Conservation (phyloP, 1,140 invertebrate genomes). For the Teleogryllus occipitalis region DNA sequence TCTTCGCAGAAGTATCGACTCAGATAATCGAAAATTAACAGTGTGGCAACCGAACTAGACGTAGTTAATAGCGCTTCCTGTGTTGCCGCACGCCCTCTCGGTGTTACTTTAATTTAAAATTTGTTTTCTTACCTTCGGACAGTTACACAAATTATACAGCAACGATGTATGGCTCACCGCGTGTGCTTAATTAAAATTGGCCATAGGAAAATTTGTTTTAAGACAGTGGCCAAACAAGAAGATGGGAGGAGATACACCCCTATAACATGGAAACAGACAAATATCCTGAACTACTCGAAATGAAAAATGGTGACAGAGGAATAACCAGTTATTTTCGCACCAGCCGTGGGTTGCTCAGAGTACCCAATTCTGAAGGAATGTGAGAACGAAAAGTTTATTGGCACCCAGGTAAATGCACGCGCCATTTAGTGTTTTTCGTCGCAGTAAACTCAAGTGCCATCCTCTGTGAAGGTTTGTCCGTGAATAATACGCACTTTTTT, state of each 20-base stretch:
- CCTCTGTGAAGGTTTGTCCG: no score
- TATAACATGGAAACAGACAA: conserved; percentile 1
- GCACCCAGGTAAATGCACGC: neutral
- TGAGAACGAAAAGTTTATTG: neutral
- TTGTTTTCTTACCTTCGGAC: neutral
- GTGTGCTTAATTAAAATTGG: conserved; percentile 1
- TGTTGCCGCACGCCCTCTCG: neutral
- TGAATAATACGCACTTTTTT: no score
- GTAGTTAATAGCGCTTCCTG: neutral
- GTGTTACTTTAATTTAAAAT: conserved; percentile 6
- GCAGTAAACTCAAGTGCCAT: no score
- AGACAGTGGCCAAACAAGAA: neutral
- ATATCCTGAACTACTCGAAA: neutral
- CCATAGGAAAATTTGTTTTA: neutral
- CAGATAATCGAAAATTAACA: conserved; percentile 5
- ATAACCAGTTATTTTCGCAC: neutral
- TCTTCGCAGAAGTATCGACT: neutral
- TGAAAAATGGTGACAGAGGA: neutral
- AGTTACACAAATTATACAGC: neutral
- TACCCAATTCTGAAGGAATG: neutral
- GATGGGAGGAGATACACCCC: neutral
- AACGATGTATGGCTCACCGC: neutral
- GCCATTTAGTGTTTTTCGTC: neutral
- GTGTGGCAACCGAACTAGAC: conserved; percentile 3
- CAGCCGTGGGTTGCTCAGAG: neutral